Percentiles rank a stretch among this genome's conserved stretches.
These are phyloP conservation scores for Prietella phreatophila DNA, from an alignment of 2,113 vertebrate genomes.

Conservation along the genomic window DNA sequence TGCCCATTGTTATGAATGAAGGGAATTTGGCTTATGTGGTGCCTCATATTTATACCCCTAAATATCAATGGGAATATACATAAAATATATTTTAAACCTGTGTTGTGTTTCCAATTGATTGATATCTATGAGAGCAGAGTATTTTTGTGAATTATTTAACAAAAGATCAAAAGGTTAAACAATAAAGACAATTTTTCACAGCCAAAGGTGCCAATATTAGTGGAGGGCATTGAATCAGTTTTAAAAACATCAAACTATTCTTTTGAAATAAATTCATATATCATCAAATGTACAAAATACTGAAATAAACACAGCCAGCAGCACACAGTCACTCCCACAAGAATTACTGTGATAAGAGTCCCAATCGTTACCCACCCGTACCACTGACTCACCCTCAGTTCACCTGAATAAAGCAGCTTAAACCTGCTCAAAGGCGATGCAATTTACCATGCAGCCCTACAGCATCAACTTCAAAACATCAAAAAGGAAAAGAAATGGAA, in stretches of 20 bases:
- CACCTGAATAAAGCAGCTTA: slow-evolving; percentile 32
- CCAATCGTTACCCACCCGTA: neutral
- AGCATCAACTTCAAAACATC: slow-evolving; percentile 33
- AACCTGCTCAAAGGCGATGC: slow-evolving; percentile 23
- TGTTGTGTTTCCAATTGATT: too few relatives aligned
- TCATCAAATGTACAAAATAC: neutral
- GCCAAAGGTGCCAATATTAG: too few relatives aligned
- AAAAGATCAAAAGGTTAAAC: too few relatives aligned
- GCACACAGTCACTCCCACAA: neutral
- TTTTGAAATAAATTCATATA: neutral
- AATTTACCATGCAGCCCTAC: slow-evolving; percentile 29
- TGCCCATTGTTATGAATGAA: too few relatives aligned
- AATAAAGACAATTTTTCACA: too few relatives aligned
- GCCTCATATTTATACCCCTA: too few relatives aligned
- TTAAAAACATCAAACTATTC: neutral
- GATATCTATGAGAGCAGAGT: too few relatives aligned
- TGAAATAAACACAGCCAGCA: neutral
- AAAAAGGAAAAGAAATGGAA: slow-evolving; percentile 29
- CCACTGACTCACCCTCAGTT: neutral
- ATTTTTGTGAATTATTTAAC: too few relatives aligned
- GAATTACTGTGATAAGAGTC: neutral
- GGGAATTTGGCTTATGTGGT: too few relatives aligned
- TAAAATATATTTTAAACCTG: too few relatives aligned
- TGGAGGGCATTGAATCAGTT: too few relatives aligned
- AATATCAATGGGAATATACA: too few relatives aligned